Evolutionary conservation across 2,888 invertebrate genomes (phyloP).

Genomic region (Hartigia nigra): DNA sequence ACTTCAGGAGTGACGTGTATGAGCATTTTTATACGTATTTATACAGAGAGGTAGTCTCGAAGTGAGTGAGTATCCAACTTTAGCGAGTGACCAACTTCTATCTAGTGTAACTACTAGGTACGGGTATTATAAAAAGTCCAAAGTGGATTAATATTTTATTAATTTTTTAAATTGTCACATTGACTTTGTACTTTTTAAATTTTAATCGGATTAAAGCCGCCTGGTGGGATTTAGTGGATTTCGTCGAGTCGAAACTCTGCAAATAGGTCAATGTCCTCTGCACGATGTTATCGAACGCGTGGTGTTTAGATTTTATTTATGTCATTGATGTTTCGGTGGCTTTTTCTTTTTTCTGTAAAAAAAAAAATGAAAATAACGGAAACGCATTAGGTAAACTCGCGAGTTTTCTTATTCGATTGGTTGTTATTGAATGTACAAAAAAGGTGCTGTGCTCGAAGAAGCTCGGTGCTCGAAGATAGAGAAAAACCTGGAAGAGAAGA

Average conservation of each 20-base stretch:
- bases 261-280: neutral
- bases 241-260: neutral
- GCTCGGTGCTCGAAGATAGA: neutral
- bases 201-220: neutral
- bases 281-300: no score
- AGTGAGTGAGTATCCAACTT: neutral
- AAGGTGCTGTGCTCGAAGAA: neutral
- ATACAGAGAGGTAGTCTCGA: neutral
- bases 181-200: neutral
- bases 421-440: neutral
- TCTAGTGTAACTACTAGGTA: neutral
- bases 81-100: neutral
- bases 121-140: neutral
- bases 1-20: neutral
- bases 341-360: neutral
- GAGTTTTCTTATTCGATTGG: neutral
- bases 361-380: neutral
- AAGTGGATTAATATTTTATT: neutral
- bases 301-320: no score
- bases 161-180: neutral
- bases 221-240: neutral
- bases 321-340: neutral
- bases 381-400: neutral
- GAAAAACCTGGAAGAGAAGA: neutral
- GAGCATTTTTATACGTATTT: neutral